These are phyloP conservation scores for Sebastolobus altivelis DNA, from an alignment of 2,797 vertebrate species.

Conservation along the genomic window DNA sequence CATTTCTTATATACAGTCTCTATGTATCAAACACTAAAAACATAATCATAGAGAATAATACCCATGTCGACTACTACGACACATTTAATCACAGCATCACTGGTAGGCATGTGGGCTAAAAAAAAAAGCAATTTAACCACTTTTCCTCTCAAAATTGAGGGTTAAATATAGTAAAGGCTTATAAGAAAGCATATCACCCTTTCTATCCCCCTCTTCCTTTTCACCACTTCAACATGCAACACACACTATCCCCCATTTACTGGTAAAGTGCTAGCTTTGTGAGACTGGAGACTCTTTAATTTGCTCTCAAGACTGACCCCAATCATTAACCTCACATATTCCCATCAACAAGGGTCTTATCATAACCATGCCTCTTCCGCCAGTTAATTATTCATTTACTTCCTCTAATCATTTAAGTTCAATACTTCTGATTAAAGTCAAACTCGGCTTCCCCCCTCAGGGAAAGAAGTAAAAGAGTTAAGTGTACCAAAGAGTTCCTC, in stretches of 20 bases:
- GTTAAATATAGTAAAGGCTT: constrained; percentile 40
- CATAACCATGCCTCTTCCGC: constrained; percentile 63
- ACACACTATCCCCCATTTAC: constrained; percentile 34
- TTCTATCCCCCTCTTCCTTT: not conserved
- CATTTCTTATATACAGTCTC: too few species aligned
- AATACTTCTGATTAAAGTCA: constrained; percentile 79
- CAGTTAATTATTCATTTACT: constrained; percentile 82
- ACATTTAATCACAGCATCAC: constrained; percentile 8
- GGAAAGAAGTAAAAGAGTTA: constrained; percentile 58
- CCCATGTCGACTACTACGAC: not conserved
- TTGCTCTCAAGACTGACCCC: constrained; percentile 78
- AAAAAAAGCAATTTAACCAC: not conserved
- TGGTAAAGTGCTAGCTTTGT: constrained; percentile 60
- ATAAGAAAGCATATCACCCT: constrained; percentile 30
- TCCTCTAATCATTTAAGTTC: constrained; percentile 80
- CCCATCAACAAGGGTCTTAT: constrained; percentile 82
- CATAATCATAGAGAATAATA: not conserved
- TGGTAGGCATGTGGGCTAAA: not conserved
- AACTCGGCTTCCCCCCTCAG: constrained; percentile 20
- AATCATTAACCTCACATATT: constrained; percentile 80
- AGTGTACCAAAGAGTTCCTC: constrained; percentile 68
- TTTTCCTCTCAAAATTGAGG: constrained; percentile 12
- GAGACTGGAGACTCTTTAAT: constrained; percentile 70
- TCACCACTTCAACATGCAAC: constrained; percentile 27
- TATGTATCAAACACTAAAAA: not conserved